Percentiles rank a stretch among this genome's conserved stretches.
Evolutionary conservation across 2,888 invertebrate species (phyloP).

Genomic region (Thereva unica): DNA sequence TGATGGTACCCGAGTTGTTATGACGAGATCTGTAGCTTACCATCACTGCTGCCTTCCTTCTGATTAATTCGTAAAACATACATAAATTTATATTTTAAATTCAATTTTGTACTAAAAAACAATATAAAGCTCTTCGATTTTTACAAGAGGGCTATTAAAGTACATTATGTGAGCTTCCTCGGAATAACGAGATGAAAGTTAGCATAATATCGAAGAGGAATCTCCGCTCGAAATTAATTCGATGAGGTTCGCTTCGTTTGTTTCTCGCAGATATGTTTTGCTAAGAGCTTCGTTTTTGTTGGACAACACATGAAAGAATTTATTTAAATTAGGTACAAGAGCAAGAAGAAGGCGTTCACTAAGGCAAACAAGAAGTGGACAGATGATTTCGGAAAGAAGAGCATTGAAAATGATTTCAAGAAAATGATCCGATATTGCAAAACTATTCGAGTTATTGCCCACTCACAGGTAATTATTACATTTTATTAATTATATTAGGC

Average conservation of each 20-base stretch:
- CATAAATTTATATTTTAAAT: slow-evolving; percentile 44
- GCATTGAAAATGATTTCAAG: slow-evolving; percentile 94
- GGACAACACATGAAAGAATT: slow-evolving; percentile 42
- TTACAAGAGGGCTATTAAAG: slow-evolving; percentile 66
- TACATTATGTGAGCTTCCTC: slow-evolving; percentile 56
- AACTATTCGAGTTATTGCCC: slow-evolving; percentile 93
- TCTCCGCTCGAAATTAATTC: slow-evolving; percentile 65
- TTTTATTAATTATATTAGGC: not conserved
- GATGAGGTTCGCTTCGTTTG: slow-evolving; percentile 66
- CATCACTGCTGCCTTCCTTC: slow-evolving; percentile 58
- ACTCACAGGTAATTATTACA: slow-evolving; percentile 80
- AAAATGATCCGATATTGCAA: slow-evolving; percentile 99
- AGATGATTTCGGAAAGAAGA: slow-evolving; percentile 94
- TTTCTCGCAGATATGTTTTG: slow-evolving; percentile 10
- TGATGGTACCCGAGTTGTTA: slow-evolving; percentile 55
- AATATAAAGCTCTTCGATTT: slow-evolving; percentile 67
- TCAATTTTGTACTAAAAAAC: slow-evolving; percentile 40
- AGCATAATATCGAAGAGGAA: slow-evolving; percentile 57
- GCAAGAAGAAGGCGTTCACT: slow-evolving; percentile 99
- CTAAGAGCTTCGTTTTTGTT: not conserved
- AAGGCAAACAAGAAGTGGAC: slow-evolving; percentile 99
- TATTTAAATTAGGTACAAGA: slow-evolving; percentile 82
- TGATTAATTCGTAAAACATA: slow-evolving; percentile 42
- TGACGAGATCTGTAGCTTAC: slow-evolving; percentile 48
- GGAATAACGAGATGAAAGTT: slow-evolving; percentile 47